A percentile compares a stretch with the other conserved stretches of the same genome.
These are phyloP conservation scores for Amphipoea oculea DNA, from an alignment of 2,888 invertebrate genomes.

Conservation along the genomic window DNA sequence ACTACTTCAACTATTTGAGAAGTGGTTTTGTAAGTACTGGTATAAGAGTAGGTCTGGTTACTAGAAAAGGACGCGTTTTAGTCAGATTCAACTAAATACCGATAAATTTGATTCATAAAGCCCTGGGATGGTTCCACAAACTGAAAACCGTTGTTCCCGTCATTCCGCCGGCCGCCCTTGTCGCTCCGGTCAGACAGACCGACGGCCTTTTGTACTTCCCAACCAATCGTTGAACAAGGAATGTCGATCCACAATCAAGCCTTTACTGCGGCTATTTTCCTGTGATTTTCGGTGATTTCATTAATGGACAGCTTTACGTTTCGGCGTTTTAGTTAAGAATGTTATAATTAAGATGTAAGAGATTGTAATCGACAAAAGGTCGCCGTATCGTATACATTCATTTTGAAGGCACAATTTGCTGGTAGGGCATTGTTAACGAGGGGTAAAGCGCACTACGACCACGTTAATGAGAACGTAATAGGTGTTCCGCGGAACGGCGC, in stretches of 20 bases:
- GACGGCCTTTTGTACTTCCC: conserved; percentile 42
- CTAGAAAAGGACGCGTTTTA: neutral
- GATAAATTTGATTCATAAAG: conserved; percentile 21
- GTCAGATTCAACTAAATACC: conserved; percentile 25
- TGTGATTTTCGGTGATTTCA: conserved; percentile 51
- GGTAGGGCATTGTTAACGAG: conserved; percentile 82
- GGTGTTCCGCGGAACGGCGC: conserved; percentile 78
- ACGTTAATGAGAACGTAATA: conserved; percentile 85
- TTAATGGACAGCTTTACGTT: conserved; percentile 46
- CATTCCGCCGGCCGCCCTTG: neutral
- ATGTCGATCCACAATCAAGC: conserved; percentile 34
- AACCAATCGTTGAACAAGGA: conserved; percentile 31
- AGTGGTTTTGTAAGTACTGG: conserved; percentile 14
- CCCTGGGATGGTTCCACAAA: conserved; percentile 17
- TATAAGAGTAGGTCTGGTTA: neutral
- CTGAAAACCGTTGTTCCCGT: conserved; percentile 37
- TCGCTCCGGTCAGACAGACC: conserved; percentile 18
- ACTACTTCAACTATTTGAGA: conserved; percentile 16
- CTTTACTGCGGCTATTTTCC: conserved; percentile 30
- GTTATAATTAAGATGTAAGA: conserved; percentile 59
- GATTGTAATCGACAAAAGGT: conserved; percentile 60
- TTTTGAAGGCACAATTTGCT: conserved; percentile 80
- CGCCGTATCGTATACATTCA: conserved; percentile 76
- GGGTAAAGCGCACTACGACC: conserved; percentile 80
- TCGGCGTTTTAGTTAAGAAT: conserved; percentile 44